Base-by-base conservation (phyloP, 2,797 vertebrate genomes). In the Acanthornis magna region DNA sequence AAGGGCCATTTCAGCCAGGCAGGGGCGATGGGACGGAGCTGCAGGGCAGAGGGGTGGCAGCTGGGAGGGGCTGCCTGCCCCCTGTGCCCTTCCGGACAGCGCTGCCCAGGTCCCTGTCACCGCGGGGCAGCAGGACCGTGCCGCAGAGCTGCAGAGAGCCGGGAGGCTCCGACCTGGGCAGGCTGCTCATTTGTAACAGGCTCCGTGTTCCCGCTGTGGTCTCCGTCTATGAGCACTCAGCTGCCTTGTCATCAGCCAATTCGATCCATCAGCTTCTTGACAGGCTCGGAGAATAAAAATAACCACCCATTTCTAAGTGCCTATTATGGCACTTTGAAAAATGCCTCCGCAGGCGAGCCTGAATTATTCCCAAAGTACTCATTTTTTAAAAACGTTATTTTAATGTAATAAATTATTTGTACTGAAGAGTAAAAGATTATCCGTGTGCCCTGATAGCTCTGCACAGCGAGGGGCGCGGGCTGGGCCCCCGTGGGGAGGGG, bases 241-340 rank as follows among this genome's bases (percentile, higher is more conserved):
- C 94, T 86, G 92, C 91, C 95, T 96, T 97, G 97, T 96, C 97
- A 97, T 96, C 96, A 95, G 94, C 95, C 96, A 96, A 88, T 97
- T 96, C 94, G 81, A 97, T 96, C 96, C 96, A 97, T 97, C 96
- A 97, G 95, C 93, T 96, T 96, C 96, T 95, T 96, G 95, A 96
- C 96, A 92, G 93, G 95, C 94, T 93, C 15, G 32, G 89, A 96
- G 96, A 96, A 96, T 93, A 96, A 96, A 97, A 97, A 96, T 97
- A 96, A 96, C 95, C 96, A 93, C 96, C 96, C 93, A 93, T 96
- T 96, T 93, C 96, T 97, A 96, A 97, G 96, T 97, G 96, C 96
- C 95, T 97, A 97, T 97, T 97, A 97, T 96, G 93, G 97, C 95
- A 97, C 96, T 97, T 96, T 97, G 95, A 97, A 95, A 97, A 97